phyloP scores from a whole-genome alignment of 2,797 vertebrate species.

The Enteromius radiatus region DNA sequence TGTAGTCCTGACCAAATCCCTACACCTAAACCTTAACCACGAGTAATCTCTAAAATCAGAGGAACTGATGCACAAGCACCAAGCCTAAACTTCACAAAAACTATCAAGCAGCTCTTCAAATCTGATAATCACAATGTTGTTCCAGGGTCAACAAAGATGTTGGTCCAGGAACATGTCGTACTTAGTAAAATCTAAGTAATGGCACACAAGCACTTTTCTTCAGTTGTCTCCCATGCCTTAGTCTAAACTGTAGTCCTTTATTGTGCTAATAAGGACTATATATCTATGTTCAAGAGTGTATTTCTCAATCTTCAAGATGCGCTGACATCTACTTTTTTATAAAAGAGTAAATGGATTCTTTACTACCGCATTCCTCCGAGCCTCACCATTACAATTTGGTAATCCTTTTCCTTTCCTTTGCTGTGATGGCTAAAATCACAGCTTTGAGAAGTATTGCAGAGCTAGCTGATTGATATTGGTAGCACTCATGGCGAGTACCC shows the following conservation, averaged over 20 bases:
- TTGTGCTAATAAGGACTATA: background rate
- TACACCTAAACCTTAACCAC: too few species aligned
- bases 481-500: conserved; percentile 72
- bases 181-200: background rate
- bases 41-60: too few species aligned
- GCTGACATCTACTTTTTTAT: background rate
- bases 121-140: too few species aligned
- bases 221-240: background rate
- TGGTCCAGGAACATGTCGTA: too few species aligned
- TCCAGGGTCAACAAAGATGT: too few species aligned
- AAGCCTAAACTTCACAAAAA: too few species aligned
- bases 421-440: conserved; percentile 79
- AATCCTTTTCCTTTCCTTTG: conserved; percentile 74
- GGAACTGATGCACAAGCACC: too few species aligned
- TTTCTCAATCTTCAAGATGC: background rate
- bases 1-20: too few species aligned
- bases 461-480: conserved; percentile 80
- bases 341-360: conserved; percentile 14
- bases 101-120: too few species aligned
- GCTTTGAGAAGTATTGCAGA: conserved; percentile 69
- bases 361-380: conserved; percentile 60
- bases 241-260: too few species aligned
- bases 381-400: conserved; percentile 71
- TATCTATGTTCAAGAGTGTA: background rate
- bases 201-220: background rate